These are phyloP conservation scores for Oryctolagus cuniculus DNA, from an alignment of 2,113 vertebrate species.

Conservation along the genomic window mOryCun1.1 NC_091434.1:70505501-70506000, in stretches of 20 bases:
- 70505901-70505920: neutral
- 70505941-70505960: neutral
- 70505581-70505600: neutral
- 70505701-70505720: neutral
- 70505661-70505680: neutral
- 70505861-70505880: neutral
- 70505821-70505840: neutral
- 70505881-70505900: constrained; percentile 21
- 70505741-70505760: neutral
- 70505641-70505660: neutral
- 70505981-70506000: neutral
- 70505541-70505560: fast-evolving
- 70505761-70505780: neutral
- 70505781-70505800: neutral
- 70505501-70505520: neutral
- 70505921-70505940: neutral
- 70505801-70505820: neutral
- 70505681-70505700: neutral
- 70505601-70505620: neutral
- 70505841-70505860: neutral
- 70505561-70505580: neutral
- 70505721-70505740: neutral
- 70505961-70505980: constrained; percentile 1
- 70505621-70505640: neutral
- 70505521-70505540: neutral